Percentiles rank a stretch among this genome's conserved stretches.
phyloP scores from a whole-genome alignment of 2,113 vertebrate genomes.

The Thamnaconus septentrionalis region DNA sequence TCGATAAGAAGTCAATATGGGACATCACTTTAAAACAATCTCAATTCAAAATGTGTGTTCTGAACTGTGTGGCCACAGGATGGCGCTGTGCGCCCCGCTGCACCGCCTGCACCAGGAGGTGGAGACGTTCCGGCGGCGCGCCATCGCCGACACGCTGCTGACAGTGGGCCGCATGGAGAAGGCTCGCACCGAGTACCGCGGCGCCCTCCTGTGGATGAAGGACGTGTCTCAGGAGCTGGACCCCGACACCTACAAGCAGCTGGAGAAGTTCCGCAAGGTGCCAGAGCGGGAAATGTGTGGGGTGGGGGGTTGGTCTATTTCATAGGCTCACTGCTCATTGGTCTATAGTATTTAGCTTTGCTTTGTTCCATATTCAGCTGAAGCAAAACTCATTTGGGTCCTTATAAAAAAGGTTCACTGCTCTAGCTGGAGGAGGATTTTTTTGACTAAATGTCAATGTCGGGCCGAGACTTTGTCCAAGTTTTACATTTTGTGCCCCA shows the following conservation, averaged over 20 bases:
- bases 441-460: not conserved
- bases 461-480: no score
- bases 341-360: no score
- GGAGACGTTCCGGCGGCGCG: conserved; percentile 81
- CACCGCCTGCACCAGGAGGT: conserved; percentile 84
- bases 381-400: no score
- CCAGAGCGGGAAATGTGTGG: no score
- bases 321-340: no score
- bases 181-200: conserved; percentile 81
- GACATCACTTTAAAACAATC: not conserved
- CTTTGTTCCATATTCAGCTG: no score
- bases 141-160: conserved; percentile 80
- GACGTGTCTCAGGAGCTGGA: conserved; percentile 83
- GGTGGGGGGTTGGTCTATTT: no score
- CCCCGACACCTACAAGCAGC: conserved; percentile 85
- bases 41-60: not conserved
- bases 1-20: no score
- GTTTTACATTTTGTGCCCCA: no score
- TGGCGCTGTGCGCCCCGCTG: conserved; percentile 79
- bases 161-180: conserved; percentile 84
- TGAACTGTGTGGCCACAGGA: conserved; percentile 38
- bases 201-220: conserved; percentile 84
- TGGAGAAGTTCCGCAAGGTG: conserved; percentile 86
- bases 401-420: no score
- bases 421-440: not conserved